These are phyloP conservation scores for Agelas oroides DNA, from an alignment of 37 sponge, comb jelly and placozoan species.

Conservation along the genomic window DNA sequence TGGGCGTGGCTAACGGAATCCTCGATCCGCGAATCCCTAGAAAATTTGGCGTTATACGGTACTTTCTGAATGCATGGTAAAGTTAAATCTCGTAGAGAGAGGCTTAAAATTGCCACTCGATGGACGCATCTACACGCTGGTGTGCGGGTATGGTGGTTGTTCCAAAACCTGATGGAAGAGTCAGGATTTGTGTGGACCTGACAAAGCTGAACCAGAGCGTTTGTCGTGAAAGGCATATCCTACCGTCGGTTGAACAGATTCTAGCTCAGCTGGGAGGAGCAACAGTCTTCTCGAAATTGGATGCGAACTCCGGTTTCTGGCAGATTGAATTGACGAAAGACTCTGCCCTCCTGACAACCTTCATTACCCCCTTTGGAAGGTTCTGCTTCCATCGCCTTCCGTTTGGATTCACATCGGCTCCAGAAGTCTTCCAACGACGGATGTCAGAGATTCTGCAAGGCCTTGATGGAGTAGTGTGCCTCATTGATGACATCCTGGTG, in stretches of 20 bases:
- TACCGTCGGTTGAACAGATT: constrained; percentile 36
- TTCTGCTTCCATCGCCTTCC: constrained; percentile 43
- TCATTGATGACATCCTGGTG: constrained; percentile 56
- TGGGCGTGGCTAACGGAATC: no score
- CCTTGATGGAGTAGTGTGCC: constrained; percentile 29
- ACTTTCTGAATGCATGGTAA: no score
- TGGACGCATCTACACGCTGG: constrained; percentile 21
- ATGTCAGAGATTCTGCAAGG: constrained; percentile 34
- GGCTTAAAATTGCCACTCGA: no score
- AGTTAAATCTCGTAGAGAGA: no score
- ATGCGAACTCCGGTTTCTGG: constrained; percentile 47
- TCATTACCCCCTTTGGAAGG: constrained; percentile 44
- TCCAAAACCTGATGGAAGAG: constrained; percentile 5
- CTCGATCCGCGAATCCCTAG: no score
- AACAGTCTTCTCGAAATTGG: constrained; percentile 29
- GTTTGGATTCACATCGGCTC: constrained; percentile 20
- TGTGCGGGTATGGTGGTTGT: constrained; percentile 36
- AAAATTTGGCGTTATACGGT: no score
- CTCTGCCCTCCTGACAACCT: constrained; percentile 33
- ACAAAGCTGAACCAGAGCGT: constrained; percentile 47
- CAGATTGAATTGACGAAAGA: constrained; percentile 33
- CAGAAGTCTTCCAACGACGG: constrained; percentile 40
- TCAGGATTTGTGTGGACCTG: constrained; percentile 38
- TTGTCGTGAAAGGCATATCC: constrained; percentile 5
- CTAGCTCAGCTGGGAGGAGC: constrained; percentile 19